Evolutionary conservation across 2,113 vertebrate genomes (phyloP), one percentile per base, ranked within the genome.

Genomic region (Stictonetta naevosa): DNA sequence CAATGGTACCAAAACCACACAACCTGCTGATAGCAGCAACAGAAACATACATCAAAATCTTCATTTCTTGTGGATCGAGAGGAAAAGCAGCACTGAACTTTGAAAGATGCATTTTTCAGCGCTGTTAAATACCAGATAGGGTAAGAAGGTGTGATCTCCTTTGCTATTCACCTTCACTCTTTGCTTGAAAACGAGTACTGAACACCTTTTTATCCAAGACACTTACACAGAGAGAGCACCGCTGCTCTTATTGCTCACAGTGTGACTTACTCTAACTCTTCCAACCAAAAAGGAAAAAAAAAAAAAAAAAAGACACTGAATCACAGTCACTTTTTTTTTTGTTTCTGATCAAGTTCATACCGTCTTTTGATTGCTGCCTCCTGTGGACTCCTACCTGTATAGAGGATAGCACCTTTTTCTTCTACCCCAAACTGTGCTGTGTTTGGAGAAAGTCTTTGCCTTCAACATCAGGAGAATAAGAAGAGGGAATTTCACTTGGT

Each of bases 381-480:
- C 87, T 78, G 18, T 60, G 48, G 71, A 38, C 75, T 79, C 58
- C 55, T 60, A 78, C 40, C 63, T 68, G 56, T 72, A 10, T 2
- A 56, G 10, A 90, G 53, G 48, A 82, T 14, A 68, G 53, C n/a
- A 64, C 20, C 75, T 48, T 77, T 81, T 78, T 38, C 62, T 75
- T 56, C 40, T 42, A 53, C 21, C 2, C 3, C 86, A 68, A 85
- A 60, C 15, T n/a, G 10, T 31, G 63, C 55, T 48, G 3, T 59
- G 33, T 84, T 90, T 87, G 77, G 66, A 87, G 34, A 77, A 74
- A 68, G 34, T 22, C 71, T 91, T 87, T 92, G 64, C 89, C 74
- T 74, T 76, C 18, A 38, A 6, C 33, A 72, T 25, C 46, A 76
- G 8, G 9, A 73, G 53, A 15, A 56, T 52, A 71, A 89, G 31